A percentile compares a stretch with the other conserved stretches of the same genome.
Conservation (phyloP, 2,113 vertebrate genomes). For the Acinonyx jubatus region DNA sequence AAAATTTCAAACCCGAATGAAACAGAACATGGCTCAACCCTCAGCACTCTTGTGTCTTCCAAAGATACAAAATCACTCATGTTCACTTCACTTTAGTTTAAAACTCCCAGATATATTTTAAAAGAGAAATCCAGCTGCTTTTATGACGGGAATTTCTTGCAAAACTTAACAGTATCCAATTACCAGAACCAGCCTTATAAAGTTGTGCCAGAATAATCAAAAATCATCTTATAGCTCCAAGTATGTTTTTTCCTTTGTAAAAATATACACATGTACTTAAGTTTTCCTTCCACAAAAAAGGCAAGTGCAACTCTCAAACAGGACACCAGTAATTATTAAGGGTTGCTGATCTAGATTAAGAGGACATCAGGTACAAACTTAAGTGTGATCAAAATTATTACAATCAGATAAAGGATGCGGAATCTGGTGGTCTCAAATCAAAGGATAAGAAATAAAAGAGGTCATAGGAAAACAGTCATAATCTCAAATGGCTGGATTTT, state of each 20-base stretch:
- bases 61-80: constrained; percentile 42
- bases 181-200: constrained; percentile 1
- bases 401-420: constrained; percentile 9
- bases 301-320: constrained; percentile 35
- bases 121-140: constrained; percentile 38
- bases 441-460: constrained; percentile 6
- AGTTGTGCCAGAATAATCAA: constrained; percentile 25
- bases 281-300: constrained; percentile 47
- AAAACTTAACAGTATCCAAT: constrained; percentile 9
- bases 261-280: not conserved
- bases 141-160: constrained; percentile 45
- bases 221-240: constrained; percentile 34
- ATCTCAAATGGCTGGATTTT: constrained; percentile 40
- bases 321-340: constrained; percentile 55
- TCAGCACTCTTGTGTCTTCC: constrained; percentile 15
- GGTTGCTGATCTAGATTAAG: constrained; percentile 6
- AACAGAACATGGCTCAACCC: constrained; percentile 55
- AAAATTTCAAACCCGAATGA: constrained; percentile 39
- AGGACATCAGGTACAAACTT: constrained; percentile 41
- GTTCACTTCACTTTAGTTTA: constrained; percentile 9
- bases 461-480: not conserved
- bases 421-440: constrained; percentile 28
- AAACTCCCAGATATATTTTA: constrained; percentile 12
- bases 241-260: constrained; percentile 27
- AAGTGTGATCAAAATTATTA: constrained; percentile 54